phyloP scores from a whole-genome alignment of 1,140 invertebrate species.

The Bilobella aurantiaca region DNA sequence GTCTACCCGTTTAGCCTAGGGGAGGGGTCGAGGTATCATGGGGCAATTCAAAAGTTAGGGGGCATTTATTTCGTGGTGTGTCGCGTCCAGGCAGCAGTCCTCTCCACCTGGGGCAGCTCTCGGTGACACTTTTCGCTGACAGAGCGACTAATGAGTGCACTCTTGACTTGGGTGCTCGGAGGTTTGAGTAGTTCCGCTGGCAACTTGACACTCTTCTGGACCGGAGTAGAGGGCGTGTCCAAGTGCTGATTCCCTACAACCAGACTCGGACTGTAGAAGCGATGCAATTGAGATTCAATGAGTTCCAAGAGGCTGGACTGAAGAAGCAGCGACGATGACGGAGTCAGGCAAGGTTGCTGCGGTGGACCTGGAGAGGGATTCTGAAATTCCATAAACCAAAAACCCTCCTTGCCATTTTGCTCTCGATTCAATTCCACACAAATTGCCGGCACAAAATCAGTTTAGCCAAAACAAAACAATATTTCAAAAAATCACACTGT shows the following conservation, averaged over 20 bases:
- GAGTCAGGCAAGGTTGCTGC: not conserved
- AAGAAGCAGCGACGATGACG: conserved; percentile 27
- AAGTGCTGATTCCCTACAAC: conserved; percentile 28
- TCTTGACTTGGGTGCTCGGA: conserved; percentile 40
- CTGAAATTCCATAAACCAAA: not conserved
- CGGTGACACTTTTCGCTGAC: conserved; percentile 69
- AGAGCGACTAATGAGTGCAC: conserved; percentile 45
- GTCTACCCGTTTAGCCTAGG: not conserved
- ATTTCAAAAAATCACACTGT: too few species aligned
- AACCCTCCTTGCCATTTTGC: not conserved
- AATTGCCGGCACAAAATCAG: too few species aligned
- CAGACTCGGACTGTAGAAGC: conserved; percentile 43
- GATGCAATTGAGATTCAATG: conserved; percentile 37
- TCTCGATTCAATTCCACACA: too few species aligned
- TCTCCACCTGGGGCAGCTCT: conserved; percentile 47
- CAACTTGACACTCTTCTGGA: conserved; percentile 17
- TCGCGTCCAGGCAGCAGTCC: conserved; percentile 65
- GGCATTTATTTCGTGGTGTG: conserved; percentile 66
- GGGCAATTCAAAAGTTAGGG: not conserved
- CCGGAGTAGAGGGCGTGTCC: not conserved
- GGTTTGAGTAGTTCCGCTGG: conserved; percentile 34
- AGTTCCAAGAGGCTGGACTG: conserved; percentile 16
- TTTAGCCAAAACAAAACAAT: too few species aligned
- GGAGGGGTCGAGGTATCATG: not conserved
- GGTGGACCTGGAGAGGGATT: not conserved